Conservation (phyloP, 2,113 vertebrate species). For the Rissa tridactyla region DNA sequence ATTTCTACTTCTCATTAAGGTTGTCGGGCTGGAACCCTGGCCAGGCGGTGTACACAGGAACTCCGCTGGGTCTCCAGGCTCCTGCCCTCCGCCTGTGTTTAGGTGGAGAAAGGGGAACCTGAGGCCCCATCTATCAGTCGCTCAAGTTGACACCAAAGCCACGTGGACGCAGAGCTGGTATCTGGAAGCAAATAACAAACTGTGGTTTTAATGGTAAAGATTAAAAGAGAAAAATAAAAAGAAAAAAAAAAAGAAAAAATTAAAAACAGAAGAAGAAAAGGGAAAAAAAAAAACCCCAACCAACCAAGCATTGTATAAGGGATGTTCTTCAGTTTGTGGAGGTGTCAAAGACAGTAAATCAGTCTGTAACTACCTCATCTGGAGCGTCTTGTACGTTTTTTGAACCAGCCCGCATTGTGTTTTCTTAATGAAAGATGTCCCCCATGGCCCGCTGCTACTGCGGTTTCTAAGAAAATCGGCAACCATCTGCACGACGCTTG, state of each 20-base stretch:
- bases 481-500: background rate
- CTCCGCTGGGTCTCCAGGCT: background rate
- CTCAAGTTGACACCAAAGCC: background rate
- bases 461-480: background rate
- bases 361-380: background rate
- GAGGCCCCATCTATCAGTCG: accelerated
- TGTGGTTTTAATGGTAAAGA: background rate
- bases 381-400: background rate
- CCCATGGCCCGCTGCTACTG: background rate
- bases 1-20: background rate
- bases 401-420: background rate
- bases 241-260: background rate
- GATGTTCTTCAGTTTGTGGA: background rate
- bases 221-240: background rate
- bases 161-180: background rate
- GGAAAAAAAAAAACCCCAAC: no score
- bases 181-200: background rate
- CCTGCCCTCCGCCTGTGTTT: accelerated
- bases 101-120: background rate
- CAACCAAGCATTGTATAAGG: background rate
- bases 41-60: background rate
- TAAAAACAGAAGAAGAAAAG: background rate
- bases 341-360: background rate
- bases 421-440: background rate
- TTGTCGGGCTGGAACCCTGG: background rate